These are phyloP conservation scores for Platerodrilus igneus DNA, from an alignment of 2,888 invertebrate species.

Conservation along the genomic window DNA sequence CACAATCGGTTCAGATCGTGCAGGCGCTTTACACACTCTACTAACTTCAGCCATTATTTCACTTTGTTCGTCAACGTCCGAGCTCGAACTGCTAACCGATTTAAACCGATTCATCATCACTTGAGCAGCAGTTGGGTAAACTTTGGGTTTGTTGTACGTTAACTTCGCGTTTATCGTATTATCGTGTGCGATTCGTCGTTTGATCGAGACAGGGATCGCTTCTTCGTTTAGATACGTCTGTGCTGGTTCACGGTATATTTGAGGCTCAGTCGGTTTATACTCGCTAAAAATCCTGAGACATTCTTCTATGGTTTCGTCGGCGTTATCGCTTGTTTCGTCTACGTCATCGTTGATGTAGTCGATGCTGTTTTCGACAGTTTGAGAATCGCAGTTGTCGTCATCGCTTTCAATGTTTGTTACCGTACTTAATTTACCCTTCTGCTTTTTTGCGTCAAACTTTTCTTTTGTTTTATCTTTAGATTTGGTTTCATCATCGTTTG, in stretches of 20 bases:
- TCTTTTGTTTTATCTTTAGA: no score
- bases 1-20: background rate
- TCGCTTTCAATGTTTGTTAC: no score
- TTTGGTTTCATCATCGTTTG: no score
- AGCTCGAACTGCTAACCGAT: constrained; percentile 40
- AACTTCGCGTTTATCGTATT: no score
- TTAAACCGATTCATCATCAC: constrained; percentile 52
- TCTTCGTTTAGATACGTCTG: constrained; percentile 33
- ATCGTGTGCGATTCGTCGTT: constrained; percentile 71
- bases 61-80: constrained; percentile 42
- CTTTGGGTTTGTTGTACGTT: constrained; percentile 50
- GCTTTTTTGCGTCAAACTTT: no score
- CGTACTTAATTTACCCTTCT: no score
- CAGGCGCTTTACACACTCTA: constrained; percentile 15
- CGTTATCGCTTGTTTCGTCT: no score
- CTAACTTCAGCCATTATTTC: constrained; percentile 44
- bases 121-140: constrained; percentile 52
- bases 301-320: constrained; percentile 68
- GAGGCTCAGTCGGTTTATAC: constrained; percentile 52
- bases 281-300: constrained; percentile 85
- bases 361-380: no score
- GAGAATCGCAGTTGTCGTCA: no score
- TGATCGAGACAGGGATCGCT: no score
- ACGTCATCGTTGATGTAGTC: no score
- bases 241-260: constrained; percentile 9